phyloP scores from a whole-genome alignment of 2,888 invertebrate genomes.

The Oxystoma pomonae region DNA sequence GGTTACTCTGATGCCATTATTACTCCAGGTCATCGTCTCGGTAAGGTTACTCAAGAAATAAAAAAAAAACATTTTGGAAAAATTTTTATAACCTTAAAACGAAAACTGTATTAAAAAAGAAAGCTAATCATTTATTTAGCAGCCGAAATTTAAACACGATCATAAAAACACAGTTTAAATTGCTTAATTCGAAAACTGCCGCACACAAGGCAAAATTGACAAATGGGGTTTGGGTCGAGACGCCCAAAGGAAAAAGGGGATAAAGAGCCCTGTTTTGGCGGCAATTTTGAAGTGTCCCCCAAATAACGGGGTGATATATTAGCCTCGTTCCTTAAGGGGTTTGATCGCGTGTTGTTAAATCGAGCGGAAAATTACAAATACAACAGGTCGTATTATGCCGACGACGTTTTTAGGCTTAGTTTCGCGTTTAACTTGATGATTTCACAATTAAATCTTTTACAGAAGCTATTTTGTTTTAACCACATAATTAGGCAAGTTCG shows the following conservation, averaged over 20 bases:
- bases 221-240: slow-evolving; percentile 24
- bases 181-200: not conserved
- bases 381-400: slow-evolving; percentile 13
- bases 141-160: not conserved
- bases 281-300: slow-evolving; percentile 43
- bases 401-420: not conserved
- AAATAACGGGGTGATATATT: slow-evolving; percentile 34
- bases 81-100: too few relatives aligned
- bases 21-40: too few relatives aligned
- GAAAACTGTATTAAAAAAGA: not conserved
- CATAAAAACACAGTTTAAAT: not conserved
- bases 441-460: slow-evolving; percentile 2
- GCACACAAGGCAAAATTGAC: not conserved
- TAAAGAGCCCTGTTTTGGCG: slow-evolving; percentile 26
- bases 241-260: slow-evolving; percentile 26
- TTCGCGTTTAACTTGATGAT: not conserved
- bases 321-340: slow-evolving; percentile 32
- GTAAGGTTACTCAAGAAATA: too few relatives aligned
- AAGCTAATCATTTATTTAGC: not conserved
- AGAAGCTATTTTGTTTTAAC: not conserved
- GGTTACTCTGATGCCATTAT: too few relatives aligned
- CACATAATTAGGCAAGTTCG: not conserved
- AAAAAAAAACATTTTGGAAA: too few relatives aligned
- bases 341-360: slow-evolving; percentile 33
- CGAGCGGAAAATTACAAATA: slow-evolving; percentile 37